Evolutionary conservation across 2,888 invertebrate genomes (phyloP), one percentile per base, ranked within the genome.

Genomic region (Lypha dubia): DNA sequence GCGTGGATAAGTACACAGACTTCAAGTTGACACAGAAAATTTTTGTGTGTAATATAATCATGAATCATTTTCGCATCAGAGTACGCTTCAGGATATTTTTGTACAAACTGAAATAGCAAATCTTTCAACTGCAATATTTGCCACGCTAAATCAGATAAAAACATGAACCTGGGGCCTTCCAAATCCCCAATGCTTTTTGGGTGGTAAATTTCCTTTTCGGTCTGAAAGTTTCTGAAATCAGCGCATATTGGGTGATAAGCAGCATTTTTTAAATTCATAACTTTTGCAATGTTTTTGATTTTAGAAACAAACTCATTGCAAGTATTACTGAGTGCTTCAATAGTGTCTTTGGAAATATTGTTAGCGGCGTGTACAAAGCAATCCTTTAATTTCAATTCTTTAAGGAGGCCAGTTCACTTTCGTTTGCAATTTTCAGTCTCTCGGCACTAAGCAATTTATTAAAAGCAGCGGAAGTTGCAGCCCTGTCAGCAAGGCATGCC

Each of bases 361-460:
- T 73, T 73, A 60, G 32, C 44, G 49, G 73, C 60, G 60, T 73
- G 49, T 73, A 73, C 73, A 73, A 73, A 73, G 58, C 73, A 73
- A 28, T 73, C 73, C 24, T 73, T 73, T 73, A 35, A 35, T 35
- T 35, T 5, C 35, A 35, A 35, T 35, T 35, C 35, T 35, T 35
- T 35, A 35, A 35, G 9, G 7, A 35, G 7, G 7, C 35, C 35
- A 35, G 8, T 35, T 35, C 35, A 35, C 35, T 35, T 35, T 35
- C 35, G 35, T 35, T 35, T 35, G 46, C 68, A 38, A 60, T 46
- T 73, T 56, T 70, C 24, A 70, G 70, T 58, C 56, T 58, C 58
- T 71, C 46, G 46, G 71, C 71, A 71, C 71, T 60, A 71, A 71
- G 71, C 58, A 58, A 58, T 73, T 73, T 73, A 73, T 73, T 73